Evolutionary conservation across 2,888 invertebrate species (phyloP), one percentile per base, ranked within the genome.

Genomic region (Drosophila mulleri): DNA sequence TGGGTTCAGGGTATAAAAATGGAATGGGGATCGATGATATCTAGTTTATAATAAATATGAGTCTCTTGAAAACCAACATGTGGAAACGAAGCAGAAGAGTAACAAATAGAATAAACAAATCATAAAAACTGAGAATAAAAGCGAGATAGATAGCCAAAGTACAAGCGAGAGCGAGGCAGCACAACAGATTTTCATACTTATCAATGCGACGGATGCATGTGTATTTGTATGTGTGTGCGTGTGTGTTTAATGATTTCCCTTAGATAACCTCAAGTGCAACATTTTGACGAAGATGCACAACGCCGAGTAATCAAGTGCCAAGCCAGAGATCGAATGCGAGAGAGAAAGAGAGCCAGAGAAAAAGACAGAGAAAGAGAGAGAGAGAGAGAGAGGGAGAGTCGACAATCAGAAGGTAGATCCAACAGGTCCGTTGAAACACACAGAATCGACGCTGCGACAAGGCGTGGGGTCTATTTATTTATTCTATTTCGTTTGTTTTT

Each of bases 181-280:
- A 41, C 12, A 26, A 7, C 44, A 44, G 60, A 75, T 64, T 75
- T 75, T 71, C 47, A 62, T 68, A 80, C 68, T 66, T 72, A 71
- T 66, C 72, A 52, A 11, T 12, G 37, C 12, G 18, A 18, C 14
- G n/a, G 26, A 32, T 63, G 64, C 42, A 58, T 68, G 57, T 35
- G n/a, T 42, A 32, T 48, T 54, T 68, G 59, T 26, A 11, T 42
- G 23, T 47, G 45, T 53, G 59, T 50, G 64, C 42, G 47, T 68
- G 65, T 78, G 64, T 84, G 57, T 58, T 80, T 80, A 71, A 78
- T 82, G 88, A 75, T 86, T 86, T 78, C 72, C 57, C 86, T 60
- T 26, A 69, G 87, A 83, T 88, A 83, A 75, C 86, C 83, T 88
- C 83, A 85, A 83, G 88, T 86, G 88, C 80, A 85, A 75, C 65